Conservation (phyloP, 2,797 vertebrate genomes). For the Tympanoctomys barrerae region DNA sequence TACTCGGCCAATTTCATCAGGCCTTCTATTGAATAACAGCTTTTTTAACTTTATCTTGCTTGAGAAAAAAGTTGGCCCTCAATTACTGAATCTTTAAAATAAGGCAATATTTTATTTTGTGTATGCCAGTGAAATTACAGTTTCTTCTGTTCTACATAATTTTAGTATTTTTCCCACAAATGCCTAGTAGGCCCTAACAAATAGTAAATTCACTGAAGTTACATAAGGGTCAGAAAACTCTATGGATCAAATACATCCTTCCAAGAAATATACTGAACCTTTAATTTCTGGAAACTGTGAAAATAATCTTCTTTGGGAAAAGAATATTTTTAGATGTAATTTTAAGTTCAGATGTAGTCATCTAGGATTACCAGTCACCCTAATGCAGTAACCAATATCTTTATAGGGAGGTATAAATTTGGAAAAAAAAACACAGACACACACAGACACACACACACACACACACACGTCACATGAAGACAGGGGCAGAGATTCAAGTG, state of each 20-base stretch:
- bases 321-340: background rate
- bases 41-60: constrained; percentile 34
- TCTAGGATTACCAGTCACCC: background rate
- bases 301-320: constrained; percentile 1
- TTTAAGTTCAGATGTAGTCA: background rate
- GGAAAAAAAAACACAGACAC: background rate
- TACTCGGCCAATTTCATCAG: background rate
- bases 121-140: constrained; percentile 38
- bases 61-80: constrained; percentile 4
- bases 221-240: background rate
- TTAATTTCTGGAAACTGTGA: background rate
- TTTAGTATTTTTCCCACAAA: background rate
- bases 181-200: background rate
- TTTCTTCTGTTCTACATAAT: background rate
- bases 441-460: background rate
- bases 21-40: background rate
- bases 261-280: background rate
- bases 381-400: background rate
- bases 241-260: background rate
- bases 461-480: background rate
- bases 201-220: background rate
- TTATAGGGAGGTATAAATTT: background rate
- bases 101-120: background rate
- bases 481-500: background rate
- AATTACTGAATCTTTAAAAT: background rate